Percentiles rank a stretch among this genome's conserved stretches.
Evolutionary conservation across 2,113 vertebrate species (phyloP).

Genomic region (Ailuropoda melanoleuca): DNA sequence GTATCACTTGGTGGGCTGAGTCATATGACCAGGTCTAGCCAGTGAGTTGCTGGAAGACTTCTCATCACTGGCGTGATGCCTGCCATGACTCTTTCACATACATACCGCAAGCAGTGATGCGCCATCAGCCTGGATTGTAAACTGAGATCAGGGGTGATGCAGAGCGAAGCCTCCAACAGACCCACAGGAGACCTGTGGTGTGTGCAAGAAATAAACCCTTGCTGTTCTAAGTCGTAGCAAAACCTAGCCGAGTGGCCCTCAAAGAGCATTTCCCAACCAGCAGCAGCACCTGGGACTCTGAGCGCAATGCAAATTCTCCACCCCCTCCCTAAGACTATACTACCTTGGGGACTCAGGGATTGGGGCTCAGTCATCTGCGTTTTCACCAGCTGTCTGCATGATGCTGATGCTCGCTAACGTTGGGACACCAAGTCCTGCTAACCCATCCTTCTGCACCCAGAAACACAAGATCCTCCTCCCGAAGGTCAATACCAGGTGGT

Average conservation of each 20-base stretch:
- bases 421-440: neutral
- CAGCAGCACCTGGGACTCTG: neutral
- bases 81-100: neutral
- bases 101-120: rapidly evolving
- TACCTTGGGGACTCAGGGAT: neutral
- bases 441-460: neutral
- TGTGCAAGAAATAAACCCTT: neutral
- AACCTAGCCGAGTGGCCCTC: neutral
- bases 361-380: neutral
- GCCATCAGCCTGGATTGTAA: too few species aligned
- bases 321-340: neutral
- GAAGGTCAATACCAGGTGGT: neutral
- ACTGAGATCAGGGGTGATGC: neutral
- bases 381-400: neutral
- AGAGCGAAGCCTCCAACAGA: neutral
- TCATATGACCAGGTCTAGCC: neutral
- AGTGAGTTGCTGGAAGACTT: neutral
- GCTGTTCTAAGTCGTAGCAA: neutral
- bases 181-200: too few species aligned
- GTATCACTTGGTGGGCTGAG: too few species aligned
- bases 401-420: neutral
- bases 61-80: neutral
- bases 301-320: neutral
- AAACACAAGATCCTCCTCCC: neutral
- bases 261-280: neutral